Percentiles rank a stretch among this genome's conserved stretches.
Conservation (phyloP, 2,113 vertebrate species). For the Gavia stellata region DNA sequence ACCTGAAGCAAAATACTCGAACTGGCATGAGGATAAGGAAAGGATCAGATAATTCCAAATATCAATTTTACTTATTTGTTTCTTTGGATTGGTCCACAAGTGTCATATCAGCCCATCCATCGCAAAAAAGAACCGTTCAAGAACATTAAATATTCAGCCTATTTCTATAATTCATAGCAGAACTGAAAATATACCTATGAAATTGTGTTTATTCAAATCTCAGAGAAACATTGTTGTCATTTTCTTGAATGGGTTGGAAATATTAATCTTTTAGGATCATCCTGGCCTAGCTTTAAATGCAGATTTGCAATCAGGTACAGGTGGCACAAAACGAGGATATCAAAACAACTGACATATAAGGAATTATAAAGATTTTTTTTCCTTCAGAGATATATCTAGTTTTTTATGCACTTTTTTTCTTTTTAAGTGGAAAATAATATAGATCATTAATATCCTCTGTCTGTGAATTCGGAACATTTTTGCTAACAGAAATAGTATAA, state of each 20-base stretch:
- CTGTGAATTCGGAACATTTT: background rate
- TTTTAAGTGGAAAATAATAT: background rate
- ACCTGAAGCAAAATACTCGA: background rate
- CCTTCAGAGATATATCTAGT: background rate
- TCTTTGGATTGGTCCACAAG: background rate
- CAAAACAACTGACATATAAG: background rate
- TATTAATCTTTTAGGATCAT: background rate
- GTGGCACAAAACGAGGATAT: background rate
- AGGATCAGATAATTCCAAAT: background rate
- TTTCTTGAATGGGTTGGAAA: background rate
- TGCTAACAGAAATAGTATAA: background rate
- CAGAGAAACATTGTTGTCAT: background rate
- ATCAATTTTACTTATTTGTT: background rate
- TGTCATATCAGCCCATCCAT: background rate
- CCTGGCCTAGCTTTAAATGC: background rate
- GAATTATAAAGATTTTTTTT: background rate
- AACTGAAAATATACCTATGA: background rate
- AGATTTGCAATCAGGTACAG: background rate
- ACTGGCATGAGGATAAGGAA: background rate
- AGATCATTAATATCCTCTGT: background rate
- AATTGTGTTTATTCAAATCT: background rate
- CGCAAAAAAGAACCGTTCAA: background rate
- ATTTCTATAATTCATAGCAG: background rate
- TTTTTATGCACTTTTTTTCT: background rate
- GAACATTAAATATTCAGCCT: background rate